Evolutionary conservation across 2,888 invertebrate genomes (phyloP), one percentile per base, ranked within the genome.

Genomic region (Shargacucullia verbasci): DNA sequence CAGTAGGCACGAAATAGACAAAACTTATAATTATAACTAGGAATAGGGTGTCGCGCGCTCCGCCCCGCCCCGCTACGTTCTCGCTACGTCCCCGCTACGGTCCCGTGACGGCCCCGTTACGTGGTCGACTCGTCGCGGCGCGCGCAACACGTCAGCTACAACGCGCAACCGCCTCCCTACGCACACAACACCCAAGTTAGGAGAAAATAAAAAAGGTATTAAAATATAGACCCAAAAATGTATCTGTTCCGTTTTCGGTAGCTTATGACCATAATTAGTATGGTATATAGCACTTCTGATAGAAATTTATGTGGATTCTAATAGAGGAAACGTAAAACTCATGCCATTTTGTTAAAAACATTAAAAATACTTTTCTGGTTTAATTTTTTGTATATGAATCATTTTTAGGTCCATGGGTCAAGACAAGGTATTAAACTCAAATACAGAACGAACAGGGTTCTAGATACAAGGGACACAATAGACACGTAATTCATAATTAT

Each of bases 141-240:
- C 88, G 89, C 89, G 90, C 92, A 94, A 83, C 92, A 94, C 74
- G 84, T 91, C 93, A 93, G 93, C 92, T 94, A 94, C 87, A 93
- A 78, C 82, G 91, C 82, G 88, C 93, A 92, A 64, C 92, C 87
- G 82, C 88, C 86, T 85, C 91, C 93, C 93, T 93, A 89, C 81
- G 79, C 85, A 88, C 81, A 87, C 78, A 83, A 79, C 75, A 73
- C 63, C 77, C 66, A 78, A 39, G 71, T 80, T 81, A 81, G 73
- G 76, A 70, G 60, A 73, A 64, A 68, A 66, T 46, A 62, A 63
- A 73, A 59, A 43, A 48, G 58, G 58, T 27, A 45, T 12, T 44
- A 58, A 63, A 58, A 52, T 43, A 48, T 45, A 59, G 59, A 65
- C 50, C 31, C 39, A 57, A 44, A 65, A 67, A 59, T 50, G 3